Conservation (phyloP, 2,113 vertebrate genomes). For the Junco hyemalis region DNA sequence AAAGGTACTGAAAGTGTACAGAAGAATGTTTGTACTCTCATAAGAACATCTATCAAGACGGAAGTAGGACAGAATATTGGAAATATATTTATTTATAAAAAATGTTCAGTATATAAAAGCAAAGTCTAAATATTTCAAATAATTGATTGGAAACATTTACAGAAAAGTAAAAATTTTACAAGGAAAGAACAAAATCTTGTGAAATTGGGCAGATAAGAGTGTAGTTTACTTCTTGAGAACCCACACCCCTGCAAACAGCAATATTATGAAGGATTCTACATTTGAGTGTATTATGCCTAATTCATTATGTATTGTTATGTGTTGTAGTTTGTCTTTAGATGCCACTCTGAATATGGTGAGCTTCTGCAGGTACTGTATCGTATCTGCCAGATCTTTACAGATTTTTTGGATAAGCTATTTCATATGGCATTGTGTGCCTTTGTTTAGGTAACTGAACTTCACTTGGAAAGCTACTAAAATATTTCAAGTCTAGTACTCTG, state of each 20-base stretch:
- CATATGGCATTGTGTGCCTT: not conserved
- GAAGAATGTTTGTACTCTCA: not conserved
- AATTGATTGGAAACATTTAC: not conserved
- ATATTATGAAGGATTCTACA: not conserved
- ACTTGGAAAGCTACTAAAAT: not conserved
- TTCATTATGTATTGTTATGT: not conserved
- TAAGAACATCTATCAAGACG: not conserved
- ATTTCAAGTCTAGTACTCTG: not conserved
- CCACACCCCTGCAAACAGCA: rapidly evolving
- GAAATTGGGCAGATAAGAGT: not conserved
- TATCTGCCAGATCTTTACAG: not conserved
- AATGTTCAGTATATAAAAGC: not conserved
- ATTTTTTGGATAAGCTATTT: not conserved
- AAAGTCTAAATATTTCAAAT: not conserved
- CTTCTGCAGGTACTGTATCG: not conserved
- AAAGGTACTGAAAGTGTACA: not conserved
- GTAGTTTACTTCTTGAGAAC: not conserved
- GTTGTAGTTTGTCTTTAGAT: not conserved
- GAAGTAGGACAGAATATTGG: not conserved
- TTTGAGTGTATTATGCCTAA: not conserved
- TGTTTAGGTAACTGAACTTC: not conserved
- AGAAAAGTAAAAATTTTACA: not conserved
- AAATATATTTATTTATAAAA: not conserved
- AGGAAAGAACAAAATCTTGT: not conserved
- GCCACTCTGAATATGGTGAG: not conserved